phyloP scores from a whole-genome alignment of 2,888 invertebrate species.

The Amaurobius ferox region DNA sequence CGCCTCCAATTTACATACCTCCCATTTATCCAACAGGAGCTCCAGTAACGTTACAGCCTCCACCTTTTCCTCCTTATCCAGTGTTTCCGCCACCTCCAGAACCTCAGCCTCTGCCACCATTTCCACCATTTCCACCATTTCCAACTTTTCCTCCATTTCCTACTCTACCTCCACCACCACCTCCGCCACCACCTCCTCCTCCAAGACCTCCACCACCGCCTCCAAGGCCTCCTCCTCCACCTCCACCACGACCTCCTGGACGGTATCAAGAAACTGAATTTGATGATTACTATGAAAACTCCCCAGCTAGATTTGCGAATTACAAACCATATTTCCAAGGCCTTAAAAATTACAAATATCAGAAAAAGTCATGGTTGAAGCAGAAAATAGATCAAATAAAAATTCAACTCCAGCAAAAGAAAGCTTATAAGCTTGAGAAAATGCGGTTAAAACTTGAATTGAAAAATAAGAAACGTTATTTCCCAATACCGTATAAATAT shows the following conservation, averaged over 20 bases:
- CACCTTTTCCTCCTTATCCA: neutral
- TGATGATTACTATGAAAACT: neutral
- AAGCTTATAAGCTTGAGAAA: neutral
- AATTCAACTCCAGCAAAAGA: neutral
- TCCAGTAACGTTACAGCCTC: neutral
- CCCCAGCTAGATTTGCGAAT: neutral
- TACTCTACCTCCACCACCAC: neutral
- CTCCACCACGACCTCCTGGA: neutral
- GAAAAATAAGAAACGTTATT: neutral
- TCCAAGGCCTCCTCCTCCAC: neutral
- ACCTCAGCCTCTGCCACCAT: neutral
- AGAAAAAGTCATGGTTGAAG: neutral
- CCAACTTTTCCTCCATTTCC: neutral
- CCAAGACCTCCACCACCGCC: neutral
- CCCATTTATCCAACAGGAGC: neutral
- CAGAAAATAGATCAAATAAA: neutral
- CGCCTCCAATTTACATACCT: neutral
- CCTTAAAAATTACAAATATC: neutral
- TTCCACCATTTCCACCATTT: neutral
- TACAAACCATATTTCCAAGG: neutral
- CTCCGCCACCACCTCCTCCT: neutral
- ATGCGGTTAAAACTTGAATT: neutral
- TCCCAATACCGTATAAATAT: neutral
- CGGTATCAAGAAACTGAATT: neutral
- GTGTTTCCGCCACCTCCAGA: neutral